Base-by-base conservation (phyloP, 2,113 vertebrate species). In the Phalacrocorax pelagicus region DNA sequence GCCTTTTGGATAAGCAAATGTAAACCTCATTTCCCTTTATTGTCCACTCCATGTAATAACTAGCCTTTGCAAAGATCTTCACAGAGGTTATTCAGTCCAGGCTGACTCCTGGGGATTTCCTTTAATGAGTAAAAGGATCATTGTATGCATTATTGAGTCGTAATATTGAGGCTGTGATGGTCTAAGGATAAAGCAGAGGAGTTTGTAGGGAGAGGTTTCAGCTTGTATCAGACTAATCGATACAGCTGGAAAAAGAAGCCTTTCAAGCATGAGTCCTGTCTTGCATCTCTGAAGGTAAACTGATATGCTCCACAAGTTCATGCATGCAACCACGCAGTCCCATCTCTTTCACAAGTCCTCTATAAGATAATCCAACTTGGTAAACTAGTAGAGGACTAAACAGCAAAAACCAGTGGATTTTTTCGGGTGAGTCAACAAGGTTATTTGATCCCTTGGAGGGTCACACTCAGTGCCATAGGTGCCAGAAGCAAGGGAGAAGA, bases 21-120 rank as follows among this genome's bases (percentile, higher is more conserved):
- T 57, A 97, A 97, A 96, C 92, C 86, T 94, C 93, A 96, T 94
- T 98, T 98, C 97, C 98, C 90, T 96, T 97, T 81, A 97, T 97
- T 98, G 97, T 97, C 88, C 85, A 88, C 69, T 85, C 85, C 70
- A 79, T 7, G 16, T 61, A 85, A 97, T 95, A 97, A 90, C 71
- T 95, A 78, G 88, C 84, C 77, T 95, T 97, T 90, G 88, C 92
- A 93, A 88, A 93, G 78, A 81, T 74, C 88, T 97, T 96, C 67
- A 44, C 78, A 92, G 95, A 82, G 94, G 92, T 83, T 94, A 94
- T 73, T 90, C 80, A 46, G 55, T 61, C 81, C 84, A 78, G 94
- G 57, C 94, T 67, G 70, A 82, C 94, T 93, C 93, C 95, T 97
- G 95, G 92, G 92, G 96, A 95, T 97, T 98, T 98, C 91, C 95